Evolutionary conservation across 2,113 vertebrate genomes (phyloP).

Genomic region (Noctilio leporinus): DNA sequence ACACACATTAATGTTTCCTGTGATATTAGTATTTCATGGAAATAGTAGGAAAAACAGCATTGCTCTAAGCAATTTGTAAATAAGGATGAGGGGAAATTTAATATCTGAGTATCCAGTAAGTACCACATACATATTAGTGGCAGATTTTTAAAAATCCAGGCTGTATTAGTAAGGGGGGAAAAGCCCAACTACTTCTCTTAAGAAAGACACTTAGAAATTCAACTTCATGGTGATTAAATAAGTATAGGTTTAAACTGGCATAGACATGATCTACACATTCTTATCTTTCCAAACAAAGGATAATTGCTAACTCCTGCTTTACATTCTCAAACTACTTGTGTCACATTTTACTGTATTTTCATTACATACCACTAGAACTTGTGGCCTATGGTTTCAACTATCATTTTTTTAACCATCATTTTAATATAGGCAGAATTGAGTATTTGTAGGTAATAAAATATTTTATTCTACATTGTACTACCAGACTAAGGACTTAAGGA

Average conservation of each 20-base stretch:
- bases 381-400: background rate
- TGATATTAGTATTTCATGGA: background rate
- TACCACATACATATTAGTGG: background rate
- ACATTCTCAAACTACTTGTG: background rate
- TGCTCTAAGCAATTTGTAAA: background rate
- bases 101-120: background rate
- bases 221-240: background rate
- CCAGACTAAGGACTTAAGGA: background rate
- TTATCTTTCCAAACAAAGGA: background rate
- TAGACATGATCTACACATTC: background rate
- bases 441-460: background rate
- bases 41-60: background rate
- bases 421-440: background rate
- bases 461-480: background rate
- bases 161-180: background rate
- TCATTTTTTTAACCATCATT: background rate
- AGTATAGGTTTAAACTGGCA: background rate
- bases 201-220: background rate
- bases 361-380: background rate
- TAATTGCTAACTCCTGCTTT: background rate
- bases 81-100: background rate
- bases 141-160: background rate
- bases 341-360: background rate
- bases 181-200: background rate
- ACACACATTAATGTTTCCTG: background rate